A percentile compares a stretch with the other conserved stretches of the same genome.
phyloP scores from a whole-genome alignment of 2,797 vertebrate species.

The Ctenochaetus hawaiiensis region DNA sequence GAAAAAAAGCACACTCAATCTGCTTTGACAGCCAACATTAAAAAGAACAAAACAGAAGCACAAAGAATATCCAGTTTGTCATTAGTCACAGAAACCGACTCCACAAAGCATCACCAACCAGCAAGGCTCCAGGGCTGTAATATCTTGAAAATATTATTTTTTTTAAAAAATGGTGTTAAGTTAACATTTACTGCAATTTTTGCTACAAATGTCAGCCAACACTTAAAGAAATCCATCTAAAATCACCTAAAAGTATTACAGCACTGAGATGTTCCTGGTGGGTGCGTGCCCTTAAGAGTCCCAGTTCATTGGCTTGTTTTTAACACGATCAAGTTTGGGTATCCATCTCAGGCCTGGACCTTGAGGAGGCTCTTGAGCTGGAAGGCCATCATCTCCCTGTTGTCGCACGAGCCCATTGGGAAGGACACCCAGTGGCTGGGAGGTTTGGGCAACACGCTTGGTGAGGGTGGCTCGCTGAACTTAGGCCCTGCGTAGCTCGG shows the following conservation, averaged over 20 bases:
- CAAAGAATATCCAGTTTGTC: constrained; percentile 81
- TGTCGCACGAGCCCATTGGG: constrained; percentile 91
- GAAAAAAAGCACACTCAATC: constrained; percentile 59
- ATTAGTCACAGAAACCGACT: constrained; percentile 75
- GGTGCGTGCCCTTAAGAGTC: constrained; percentile 59
- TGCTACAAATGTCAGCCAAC: constrained; percentile 55
- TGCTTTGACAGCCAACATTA: constrained; percentile 79
- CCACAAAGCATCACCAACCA: constrained; percentile 64
- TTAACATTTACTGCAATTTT: constrained; percentile 47
- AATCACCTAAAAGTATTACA: constrained; percentile 77
- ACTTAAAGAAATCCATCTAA: constrained; percentile 59
- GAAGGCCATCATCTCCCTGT: constrained; percentile 95
- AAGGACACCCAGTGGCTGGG: constrained; percentile 97
- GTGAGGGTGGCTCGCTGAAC: constrained; percentile 96
- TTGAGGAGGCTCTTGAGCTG: constrained; percentile 98
- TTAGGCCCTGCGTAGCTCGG: constrained; percentile 97
- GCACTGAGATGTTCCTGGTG: constrained; percentile 76
- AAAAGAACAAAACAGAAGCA: constrained; percentile 79
- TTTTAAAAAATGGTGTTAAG: constrained; percentile 31
- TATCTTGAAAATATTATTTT: constrained; percentile 31
- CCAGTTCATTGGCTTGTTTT: constrained; percentile 67
- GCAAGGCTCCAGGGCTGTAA: constrained; percentile 81
- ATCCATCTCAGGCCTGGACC: constrained; percentile 91
- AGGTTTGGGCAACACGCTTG: constrained; percentile 96
- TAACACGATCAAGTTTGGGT: constrained; percentile 33